Evolutionary conservation across 2,797 vertebrate species (phyloP), one percentile per base, ranked within the genome.

Genomic region (Melanotaenia pygmaea): DNA sequence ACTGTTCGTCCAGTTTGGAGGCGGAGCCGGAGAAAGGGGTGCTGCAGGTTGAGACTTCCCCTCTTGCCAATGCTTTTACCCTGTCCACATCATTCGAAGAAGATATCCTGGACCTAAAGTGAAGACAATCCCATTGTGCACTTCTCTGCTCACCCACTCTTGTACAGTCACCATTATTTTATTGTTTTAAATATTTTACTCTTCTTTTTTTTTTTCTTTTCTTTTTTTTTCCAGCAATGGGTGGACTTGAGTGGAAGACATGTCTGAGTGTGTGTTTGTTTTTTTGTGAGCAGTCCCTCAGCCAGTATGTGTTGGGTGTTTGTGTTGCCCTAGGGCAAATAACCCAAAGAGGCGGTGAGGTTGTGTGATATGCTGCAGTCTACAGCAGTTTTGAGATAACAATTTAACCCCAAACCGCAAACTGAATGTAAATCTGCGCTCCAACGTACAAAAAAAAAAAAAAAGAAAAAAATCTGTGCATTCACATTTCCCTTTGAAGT

Each of bases 81-180:
- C 92, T 95, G 64, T 78, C 94, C 32, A 91, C 94, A 9, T 96
- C 96, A 74, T 97, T 96, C 0, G 96, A 97, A 43, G 97, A 99
- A 90, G 97, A 98, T 72, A 85, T 96, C 83, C 90, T 98, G 91
- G 97, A 99, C 91, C 94, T 99, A 84, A 99, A 99, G 92, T 99
- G 95, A 97, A 91, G 93, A 93, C 90, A 93, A 91, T 95, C 92
- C 75, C 74, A 82, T 83, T 86, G 72, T 91, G 83, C 76, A 81
- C 92, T 87, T 86, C 88, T 90, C 30, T 59, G 61, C 77, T 82
- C 69, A 3, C 75, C 66, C 58, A 43, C 82, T 64, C 75, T 81
- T 71, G 32, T 81, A 69, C 80, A 77, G 72, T 88, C 85, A 67
- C 72, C 71, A 67, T 68, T 84, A 65, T 72, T 80, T 74, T 47